Conservation (phyloP, 2,113 vertebrate genomes). For the Pungitius pungitius region DNA sequence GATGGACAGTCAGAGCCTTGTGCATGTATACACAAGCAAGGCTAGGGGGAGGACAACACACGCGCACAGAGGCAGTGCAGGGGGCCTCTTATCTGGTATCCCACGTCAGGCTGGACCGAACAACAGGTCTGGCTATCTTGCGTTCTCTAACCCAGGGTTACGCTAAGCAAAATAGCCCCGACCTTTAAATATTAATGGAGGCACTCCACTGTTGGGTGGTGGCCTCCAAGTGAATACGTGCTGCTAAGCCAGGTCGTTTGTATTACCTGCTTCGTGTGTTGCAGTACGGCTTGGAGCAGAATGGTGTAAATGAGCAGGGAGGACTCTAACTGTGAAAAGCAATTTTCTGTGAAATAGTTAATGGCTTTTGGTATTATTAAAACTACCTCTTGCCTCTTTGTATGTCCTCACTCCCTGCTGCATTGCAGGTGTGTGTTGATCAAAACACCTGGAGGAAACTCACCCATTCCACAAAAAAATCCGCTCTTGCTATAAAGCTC, state of each 20-base stretch:
- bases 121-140: conserved; percentile 58
- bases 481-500: conserved; percentile 20
- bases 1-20: conserved; percentile 27
- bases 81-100: conserved; percentile 46
- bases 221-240: conserved; percentile 30
- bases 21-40: conserved; percentile 31
- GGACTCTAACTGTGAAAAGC: background rate
- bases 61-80: conserved; percentile 12
- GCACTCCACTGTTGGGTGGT: conserved; percentile 23
- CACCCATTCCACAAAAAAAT: conserved; percentile 2
- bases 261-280: background rate
- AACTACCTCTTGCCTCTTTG: conserved; percentile 4
- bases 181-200: conserved; percentile 33
- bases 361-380: conserved; percentile 13
- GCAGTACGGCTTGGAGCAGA: background rate
- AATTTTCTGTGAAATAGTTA: conserved; percentile 14
- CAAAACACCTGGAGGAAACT: conserved; percentile 40
- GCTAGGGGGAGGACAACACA: background rate
- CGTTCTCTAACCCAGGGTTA: conserved; percentile 11
- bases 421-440: conserved; percentile 7
- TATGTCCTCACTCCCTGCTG: conserved; percentile 1
- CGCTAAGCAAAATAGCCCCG: conserved; percentile 19
- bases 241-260: background rate
- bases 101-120: conserved; percentile 54
- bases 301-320: conserved; percentile 16